Conservation (phyloP, 2,888 invertebrate genomes). For the Agriopis aurantiaria region DNA sequence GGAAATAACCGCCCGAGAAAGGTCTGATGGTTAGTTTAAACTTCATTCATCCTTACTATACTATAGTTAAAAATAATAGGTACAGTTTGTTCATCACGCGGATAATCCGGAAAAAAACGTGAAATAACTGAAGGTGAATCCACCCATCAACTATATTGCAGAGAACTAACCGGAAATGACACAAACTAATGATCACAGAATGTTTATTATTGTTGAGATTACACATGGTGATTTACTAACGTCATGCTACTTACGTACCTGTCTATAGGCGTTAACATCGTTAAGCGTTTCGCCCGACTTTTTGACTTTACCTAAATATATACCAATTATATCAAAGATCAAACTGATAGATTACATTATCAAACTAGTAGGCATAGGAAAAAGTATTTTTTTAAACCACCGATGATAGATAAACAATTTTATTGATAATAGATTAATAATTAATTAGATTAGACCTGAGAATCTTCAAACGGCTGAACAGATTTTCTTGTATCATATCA, state of each 20-base stretch:
- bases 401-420: no score
- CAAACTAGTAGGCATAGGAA: no score
- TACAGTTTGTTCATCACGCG: neutral
- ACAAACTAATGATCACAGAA: slow-evolving; percentile 30
- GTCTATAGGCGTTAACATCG: no score
- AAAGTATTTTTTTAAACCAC: no score
- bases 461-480: no score
- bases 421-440: no score
- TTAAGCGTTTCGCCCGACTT: no score
- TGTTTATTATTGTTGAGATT: slow-evolving; percentile 29
- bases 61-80: neutral
- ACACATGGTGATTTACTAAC: neutral
- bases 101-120: neutral
- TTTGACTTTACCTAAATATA: neutral
- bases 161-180: slow-evolving; percentile 30
- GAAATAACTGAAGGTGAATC: slow-evolving; percentile 11
- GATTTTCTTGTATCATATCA: no score
- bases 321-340: no score
- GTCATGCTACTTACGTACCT: neutral
- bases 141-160: slow-evolving; percentile 26
- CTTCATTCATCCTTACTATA: neutral
- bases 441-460: no score
- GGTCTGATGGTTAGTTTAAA: neutral
- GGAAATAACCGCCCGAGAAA: neutral
- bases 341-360: no score